Conservation (phyloP, 2,888 invertebrate genomes). For the Ptychoptera albimana region DNA sequence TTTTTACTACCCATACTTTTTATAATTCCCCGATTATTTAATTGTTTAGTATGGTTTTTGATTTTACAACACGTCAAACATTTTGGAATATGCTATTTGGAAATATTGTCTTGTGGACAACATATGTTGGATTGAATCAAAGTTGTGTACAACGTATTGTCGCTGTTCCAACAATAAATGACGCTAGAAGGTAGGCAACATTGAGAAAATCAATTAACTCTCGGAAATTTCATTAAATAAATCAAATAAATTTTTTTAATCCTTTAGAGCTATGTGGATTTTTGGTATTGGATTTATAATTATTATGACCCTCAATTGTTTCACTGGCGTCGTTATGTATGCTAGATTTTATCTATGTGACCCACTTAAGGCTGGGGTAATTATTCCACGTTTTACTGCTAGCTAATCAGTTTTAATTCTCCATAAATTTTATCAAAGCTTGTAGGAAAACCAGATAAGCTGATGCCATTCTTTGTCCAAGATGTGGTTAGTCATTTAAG, state of each 20-base stretch:
- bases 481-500: slow-evolving; percentile 33
- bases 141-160: slow-evolving; percentile 56
- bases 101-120: slow-evolving; percentile 41
- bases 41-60: slow-evolving; percentile 36
- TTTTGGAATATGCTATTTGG: slow-evolving; percentile 46
- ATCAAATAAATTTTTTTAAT: too few relatives aligned
- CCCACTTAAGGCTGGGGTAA: not conserved
- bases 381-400: too few relatives aligned
- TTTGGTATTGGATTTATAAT: not conserved
- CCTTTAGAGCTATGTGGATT: not conserved
- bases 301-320: not conserved
- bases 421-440: slow-evolving; percentile 13
- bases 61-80: slow-evolving; percentile 43
- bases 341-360: not conserved
- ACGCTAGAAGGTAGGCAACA: slow-evolving; percentile 37
- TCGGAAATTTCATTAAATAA: too few relatives aligned
- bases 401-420: not conserved
- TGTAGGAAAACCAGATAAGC: slow-evolving; percentile 29
- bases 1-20: not conserved
- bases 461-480: slow-evolving; percentile 40
- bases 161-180: slow-evolving; percentile 38
- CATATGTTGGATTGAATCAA: slow-evolving; percentile 52
- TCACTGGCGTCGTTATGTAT: slow-evolving; percentile 3
- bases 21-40: not conserved
- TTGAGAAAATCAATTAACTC: too few relatives aligned